A percentile compares a stretch with the other conserved stretches of the same genome.
phyloP scores from a whole-genome alignment of 1,140 invertebrate genomes.

The Hycleus phaleratus region DNA sequence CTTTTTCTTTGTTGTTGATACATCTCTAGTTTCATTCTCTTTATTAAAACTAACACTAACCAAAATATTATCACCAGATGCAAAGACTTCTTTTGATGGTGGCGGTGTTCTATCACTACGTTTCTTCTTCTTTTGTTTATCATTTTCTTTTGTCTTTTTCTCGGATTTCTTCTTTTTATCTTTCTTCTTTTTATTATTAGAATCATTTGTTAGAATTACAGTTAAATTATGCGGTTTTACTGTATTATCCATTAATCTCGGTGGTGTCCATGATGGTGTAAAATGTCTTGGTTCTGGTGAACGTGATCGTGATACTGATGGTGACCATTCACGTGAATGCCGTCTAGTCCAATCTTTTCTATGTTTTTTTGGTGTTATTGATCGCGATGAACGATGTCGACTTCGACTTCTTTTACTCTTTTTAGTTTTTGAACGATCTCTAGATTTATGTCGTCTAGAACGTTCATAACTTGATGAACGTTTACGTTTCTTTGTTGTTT shows the following conservation, averaged over 20 bases:
- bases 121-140: conserved; percentile 45
- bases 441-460: conserved; percentile 26
- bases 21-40: conserved; percentile 50
- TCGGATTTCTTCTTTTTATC: conserved; percentile 42
- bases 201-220: conserved; percentile 49
- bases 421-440: conserved; percentile 28
- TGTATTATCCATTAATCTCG: conserved; percentile 32
- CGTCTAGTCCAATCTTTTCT: conserved; percentile 25
- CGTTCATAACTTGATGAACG: conserved; percentile 26
- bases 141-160: conserved; percentile 43
- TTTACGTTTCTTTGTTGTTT: conserved; percentile 30
- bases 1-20: conserved; percentile 40
- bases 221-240: conserved; percentile 43
- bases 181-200: conserved; percentile 51
- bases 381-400: conserved; percentile 15
- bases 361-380: conserved; percentile 15
- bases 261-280: conserved; percentile 44
- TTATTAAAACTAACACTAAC: conserved; percentile 87
- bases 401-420: conserved; percentile 23
- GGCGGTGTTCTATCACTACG: conserved; percentile 48
- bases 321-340: conserved; percentile 32
- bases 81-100: conserved; percentile 82
- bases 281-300: conserved; percentile 27
- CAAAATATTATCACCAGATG: conserved; percentile 83
- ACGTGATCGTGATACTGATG: conserved; percentile 40